Percentiles rank a stretch among this genome's conserved stretches.
Conservation (phyloP, 2,888 invertebrate species). For the Achlya flavicornis region DNA sequence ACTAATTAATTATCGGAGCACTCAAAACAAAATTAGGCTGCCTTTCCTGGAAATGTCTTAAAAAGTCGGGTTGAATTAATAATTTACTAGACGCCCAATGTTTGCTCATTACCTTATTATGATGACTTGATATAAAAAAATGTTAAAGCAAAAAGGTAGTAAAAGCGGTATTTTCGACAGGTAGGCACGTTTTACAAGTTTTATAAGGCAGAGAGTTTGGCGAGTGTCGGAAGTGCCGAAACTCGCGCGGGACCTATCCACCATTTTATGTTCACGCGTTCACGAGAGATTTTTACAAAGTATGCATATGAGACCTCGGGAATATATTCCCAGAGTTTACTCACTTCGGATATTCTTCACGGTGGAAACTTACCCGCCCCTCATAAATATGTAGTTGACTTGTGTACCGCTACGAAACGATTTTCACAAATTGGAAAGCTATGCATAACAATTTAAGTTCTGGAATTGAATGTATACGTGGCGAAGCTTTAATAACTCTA, state of each 20-base stretch:
- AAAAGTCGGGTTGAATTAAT: not conserved
- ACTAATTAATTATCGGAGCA: not conserved
- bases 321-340: slow-evolving; percentile 43
- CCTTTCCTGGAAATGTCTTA: not conserved
- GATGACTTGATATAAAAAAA: slow-evolving; percentile 5
- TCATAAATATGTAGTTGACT: slow-evolving; percentile 60
- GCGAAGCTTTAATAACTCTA: not conserved
- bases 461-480: slow-evolving; percentile 10
- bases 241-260: slow-evolving; percentile 55
- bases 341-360: slow-evolving; percentile 41
- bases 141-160: slow-evolving; percentile 2
- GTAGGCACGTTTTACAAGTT: slow-evolving; percentile 38
- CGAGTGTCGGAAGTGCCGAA: slow-evolving; percentile 24
- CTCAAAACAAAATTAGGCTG: not conserved
- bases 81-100: not conserved
- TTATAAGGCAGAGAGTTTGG: slow-evolving; percentile 34
- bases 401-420: slow-evolving; percentile 34
- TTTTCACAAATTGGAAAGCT: slow-evolving; percentile 50
- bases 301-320: slow-evolving; percentile 58
- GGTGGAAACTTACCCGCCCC: slow-evolving; percentile 35
- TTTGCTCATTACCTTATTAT: slow-evolving; percentile 5
- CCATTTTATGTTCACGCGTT: slow-evolving; percentile 58
- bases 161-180: slow-evolving; percentile 15
- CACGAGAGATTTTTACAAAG: slow-evolving; percentile 62
- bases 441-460: slow-evolving; percentile 45